These are phyloP conservation scores for Parus major DNA, from an alignment of 2,113 vertebrate genomes.

Conservation along the genomic window DNA sequence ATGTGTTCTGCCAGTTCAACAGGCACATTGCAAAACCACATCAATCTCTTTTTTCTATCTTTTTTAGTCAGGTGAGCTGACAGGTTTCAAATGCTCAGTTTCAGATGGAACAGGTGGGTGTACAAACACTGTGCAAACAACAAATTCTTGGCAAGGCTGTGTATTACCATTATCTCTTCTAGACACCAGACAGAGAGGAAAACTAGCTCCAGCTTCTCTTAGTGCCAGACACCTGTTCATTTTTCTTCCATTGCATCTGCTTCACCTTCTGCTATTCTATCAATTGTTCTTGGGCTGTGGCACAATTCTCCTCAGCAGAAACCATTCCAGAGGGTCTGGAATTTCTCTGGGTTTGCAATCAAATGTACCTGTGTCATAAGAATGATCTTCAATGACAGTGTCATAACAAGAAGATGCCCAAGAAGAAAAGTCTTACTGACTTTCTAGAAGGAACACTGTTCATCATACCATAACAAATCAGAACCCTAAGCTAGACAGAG, in stretches of 20 bases:
- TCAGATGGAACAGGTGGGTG: conserved; percentile 14
- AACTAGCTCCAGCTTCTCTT: conserved; percentile 2
- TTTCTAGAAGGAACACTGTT: not conserved
- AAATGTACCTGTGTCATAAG: not conserved
- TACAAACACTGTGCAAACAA: conserved; percentile 6
- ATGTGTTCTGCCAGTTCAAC: not conserved
- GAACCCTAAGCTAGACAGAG: not conserved
- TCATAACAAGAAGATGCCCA: not conserved
- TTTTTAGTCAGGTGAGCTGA: conserved; percentile 33
- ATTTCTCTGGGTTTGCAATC: not conserved
- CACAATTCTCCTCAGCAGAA: not conserved
- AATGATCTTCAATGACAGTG: not conserved
- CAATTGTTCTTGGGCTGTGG: not conserved
- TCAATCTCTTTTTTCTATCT: not conserved
- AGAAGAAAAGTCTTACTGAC: not conserved
- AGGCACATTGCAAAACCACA: not conserved
- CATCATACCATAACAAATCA: not conserved
- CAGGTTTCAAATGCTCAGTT: conserved; percentile 28
- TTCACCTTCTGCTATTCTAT: conserved; percentile 48
- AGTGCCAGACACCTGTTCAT: conserved; percentile 55
- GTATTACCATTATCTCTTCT: conserved; percentile 37
- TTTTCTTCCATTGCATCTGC: conserved; percentile 47
- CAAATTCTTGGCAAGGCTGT: conserved; percentile 7
- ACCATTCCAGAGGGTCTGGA: not conserved
- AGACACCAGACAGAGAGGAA: conserved; percentile 37